These are phyloP conservation scores for Poicephalus gulielmi DNA, from an alignment of 2,113 vertebrate species.

Conservation along the genomic window DNA sequence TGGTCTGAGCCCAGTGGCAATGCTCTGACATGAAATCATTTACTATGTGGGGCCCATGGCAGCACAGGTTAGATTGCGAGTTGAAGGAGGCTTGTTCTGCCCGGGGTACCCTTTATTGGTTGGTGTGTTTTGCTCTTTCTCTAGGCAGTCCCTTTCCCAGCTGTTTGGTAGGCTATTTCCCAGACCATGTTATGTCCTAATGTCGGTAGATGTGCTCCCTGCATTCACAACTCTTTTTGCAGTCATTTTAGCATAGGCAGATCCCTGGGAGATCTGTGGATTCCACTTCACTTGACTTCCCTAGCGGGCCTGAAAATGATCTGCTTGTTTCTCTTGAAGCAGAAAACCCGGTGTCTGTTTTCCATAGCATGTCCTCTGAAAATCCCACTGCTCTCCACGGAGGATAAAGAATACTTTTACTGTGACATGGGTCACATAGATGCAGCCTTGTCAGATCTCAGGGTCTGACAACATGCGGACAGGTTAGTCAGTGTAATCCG, in stretches of 20 bases:
- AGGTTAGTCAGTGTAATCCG: neutral
- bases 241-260: neutral
- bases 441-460: no score
- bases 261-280: neutral
- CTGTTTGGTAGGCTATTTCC: neutral
- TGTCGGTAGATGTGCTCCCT: neutral
- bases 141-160: neutral
- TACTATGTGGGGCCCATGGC: neutral
- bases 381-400: neutral
- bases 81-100: neutral
- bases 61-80: accelerated
- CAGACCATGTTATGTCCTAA: neutral
- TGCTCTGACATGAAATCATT: neutral
- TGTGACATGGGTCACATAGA: neutral
- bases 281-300: neutral
- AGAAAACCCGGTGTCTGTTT: neutral
- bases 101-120: accelerated
- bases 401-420: neutral
- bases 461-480: neutral
- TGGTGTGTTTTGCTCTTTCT: neutral
- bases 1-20: neutral
- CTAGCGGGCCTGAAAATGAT: neutral
- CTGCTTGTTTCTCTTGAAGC: neutral
- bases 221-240: neutral
- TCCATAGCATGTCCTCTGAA: neutral